These are phyloP conservation scores for Marisa cornuarietis DNA, from an alignment of 1,140 invertebrate species.

Conservation along the genomic window DNA sequence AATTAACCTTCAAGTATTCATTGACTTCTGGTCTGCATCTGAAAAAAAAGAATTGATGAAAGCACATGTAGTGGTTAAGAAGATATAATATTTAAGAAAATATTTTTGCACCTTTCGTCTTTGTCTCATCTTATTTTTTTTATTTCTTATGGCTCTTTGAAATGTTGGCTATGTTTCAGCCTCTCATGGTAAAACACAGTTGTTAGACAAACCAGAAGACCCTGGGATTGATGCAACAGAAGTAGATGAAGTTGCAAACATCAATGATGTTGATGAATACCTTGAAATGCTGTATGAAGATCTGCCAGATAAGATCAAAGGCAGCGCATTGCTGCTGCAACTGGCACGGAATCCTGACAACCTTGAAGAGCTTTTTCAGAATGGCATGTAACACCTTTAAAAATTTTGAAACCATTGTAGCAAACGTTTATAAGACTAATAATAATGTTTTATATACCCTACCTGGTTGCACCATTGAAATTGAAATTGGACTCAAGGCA, in stretches of 20 bases:
- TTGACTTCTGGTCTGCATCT: neutral
- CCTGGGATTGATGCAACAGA: conserved; percentile 60
- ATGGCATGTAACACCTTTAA: conserved; percentile 41
- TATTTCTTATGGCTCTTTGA: too few species aligned
- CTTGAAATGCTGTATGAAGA: conserved; percentile 96
- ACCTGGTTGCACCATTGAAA: too few species aligned
- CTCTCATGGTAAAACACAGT: conserved; percentile 57
- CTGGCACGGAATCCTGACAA: conserved; percentile 93
- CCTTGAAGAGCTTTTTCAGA: conserved; percentile 86
- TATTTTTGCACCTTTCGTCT: too few species aligned
- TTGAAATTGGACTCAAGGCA: too few species aligned
- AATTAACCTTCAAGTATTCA: neutral
- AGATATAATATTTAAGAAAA: too few species aligned
- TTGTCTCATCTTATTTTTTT: too few species aligned
- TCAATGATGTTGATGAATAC: conserved; percentile 84
- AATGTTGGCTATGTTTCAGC: neutral
- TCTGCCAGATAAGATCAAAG: conserved; percentile 90
- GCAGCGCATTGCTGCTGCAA: conserved; percentile 89
- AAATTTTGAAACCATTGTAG: too few species aligned
- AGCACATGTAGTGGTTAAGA: too few species aligned
- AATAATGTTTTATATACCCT: too few species aligned
- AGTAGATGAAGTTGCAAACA: conserved; percentile 75
- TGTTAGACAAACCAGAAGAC: conserved; percentile 61
- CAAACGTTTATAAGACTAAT: too few species aligned
- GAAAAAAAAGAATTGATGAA: neutral